phyloP scores from a whole-genome alignment of 2,888 invertebrate genomes.

The Caenorhabditis japonica region DNA sequence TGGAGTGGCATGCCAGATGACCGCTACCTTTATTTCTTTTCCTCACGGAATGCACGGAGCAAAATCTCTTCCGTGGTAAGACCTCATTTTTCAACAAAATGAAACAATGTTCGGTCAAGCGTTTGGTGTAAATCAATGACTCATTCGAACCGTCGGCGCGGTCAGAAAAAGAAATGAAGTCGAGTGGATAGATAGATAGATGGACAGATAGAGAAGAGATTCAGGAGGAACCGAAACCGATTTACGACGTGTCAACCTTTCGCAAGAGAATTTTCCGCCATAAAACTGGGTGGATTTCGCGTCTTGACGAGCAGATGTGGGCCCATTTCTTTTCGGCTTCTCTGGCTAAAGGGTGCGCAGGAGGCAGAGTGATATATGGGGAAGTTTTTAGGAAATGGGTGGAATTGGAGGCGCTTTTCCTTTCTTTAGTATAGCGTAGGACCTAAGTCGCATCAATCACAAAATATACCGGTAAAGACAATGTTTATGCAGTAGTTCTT shows the following conservation, averaged over 20 bases:
- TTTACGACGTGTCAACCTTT: conserved; percentile 23
- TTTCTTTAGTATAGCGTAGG: too few relatives aligned
- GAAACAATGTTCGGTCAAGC: too few relatives aligned
- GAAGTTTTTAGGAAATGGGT: background rate
- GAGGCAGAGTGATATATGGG: conserved; percentile 6
- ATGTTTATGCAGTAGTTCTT: too few relatives aligned
- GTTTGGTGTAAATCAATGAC: too few relatives aligned
- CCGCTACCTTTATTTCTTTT: conserved; percentile 8
- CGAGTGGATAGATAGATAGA: too few relatives aligned
- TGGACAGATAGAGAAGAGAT: background rate
- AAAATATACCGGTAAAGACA: too few relatives aligned
- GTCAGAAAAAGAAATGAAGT: too few relatives aligned
- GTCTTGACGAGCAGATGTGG: conserved; percentile 46
- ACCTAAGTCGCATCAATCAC: too few relatives aligned
- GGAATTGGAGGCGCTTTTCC: too few relatives aligned
- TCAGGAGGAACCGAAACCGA: conserved; percentile 3
- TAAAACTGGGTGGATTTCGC: conserved; percentile 13
- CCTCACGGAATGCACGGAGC: background rate
- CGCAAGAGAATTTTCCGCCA: conserved; percentile 10
- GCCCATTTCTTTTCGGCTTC: conserved; percentile 4
- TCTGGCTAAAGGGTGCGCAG: conserved; percentile 1
- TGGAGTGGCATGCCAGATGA: conserved; percentile 42
- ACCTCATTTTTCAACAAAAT: background rate
- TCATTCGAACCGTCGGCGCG: too few relatives aligned
- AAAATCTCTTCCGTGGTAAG: background rate